Conservation (phyloP, 2,888 invertebrate genomes). For the Aplocera efformata region DNA sequence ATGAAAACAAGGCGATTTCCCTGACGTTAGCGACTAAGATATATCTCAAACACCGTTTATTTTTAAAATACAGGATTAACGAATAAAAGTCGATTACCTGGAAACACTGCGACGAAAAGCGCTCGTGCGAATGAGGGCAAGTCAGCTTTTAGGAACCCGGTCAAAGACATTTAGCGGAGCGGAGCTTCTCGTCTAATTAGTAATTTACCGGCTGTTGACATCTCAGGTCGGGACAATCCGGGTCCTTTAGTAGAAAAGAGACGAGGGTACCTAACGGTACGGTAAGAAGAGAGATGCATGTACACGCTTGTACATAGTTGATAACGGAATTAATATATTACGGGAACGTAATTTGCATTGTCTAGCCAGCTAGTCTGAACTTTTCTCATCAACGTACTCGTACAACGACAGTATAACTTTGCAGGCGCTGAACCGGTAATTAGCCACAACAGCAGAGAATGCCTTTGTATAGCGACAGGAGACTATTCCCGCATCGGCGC, state of each 20-base stretch:
- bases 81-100: conserved; percentile 1
- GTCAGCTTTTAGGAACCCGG: conserved; percentile 28
- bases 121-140: conserved; percentile 10
- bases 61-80: neutral
- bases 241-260: too few relatives aligned
- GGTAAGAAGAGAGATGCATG: neutral
- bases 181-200: conserved; percentile 36
- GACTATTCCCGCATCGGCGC: too few relatives aligned
- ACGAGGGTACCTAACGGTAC: conserved; percentile 7
- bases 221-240: conserved; percentile 3
- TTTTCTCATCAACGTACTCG: neutral
- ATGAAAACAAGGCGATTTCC: too few relatives aligned
- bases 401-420: too few relatives aligned
- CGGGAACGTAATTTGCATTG: neutral
- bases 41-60: too few relatives aligned
- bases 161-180: conserved; percentile 27
- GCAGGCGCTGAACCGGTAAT: neutral
- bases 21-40: too few relatives aligned
- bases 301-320: neutral
- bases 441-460: too few relatives aligned
- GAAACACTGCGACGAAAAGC: conserved; percentile 2
- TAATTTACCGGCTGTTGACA: conserved; percentile 44
- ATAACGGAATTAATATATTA: neutral
- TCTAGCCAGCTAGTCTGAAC: neutral
- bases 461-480: too few relatives aligned